Base-by-base conservation (phyloP, 1,140 invertebrate species). In the Muscidifurax raptorellus region DNA sequence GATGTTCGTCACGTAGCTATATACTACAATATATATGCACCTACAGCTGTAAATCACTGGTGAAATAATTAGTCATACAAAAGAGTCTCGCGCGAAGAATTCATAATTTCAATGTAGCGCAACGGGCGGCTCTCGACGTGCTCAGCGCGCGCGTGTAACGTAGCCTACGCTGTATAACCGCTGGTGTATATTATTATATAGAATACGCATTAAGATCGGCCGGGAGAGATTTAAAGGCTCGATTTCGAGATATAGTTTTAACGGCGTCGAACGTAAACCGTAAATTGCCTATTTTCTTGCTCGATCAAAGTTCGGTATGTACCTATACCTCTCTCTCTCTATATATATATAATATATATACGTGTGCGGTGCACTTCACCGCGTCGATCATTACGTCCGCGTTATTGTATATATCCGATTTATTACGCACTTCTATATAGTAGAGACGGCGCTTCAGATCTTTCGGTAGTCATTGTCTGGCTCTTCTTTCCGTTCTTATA, bases 161-260 rank as follows among this genome's bases (percentile, higher is more conserved):
- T n/a, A n/a, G n/a, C n/a, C n/a, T n/a, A n/a, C n/a, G n/a, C n/a
- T n/a, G n/a, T n/a, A 59, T 59, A 59, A 59, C 22, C 52, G 0
- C 22, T 22, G 52, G 6, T 59, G 52, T 59, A 4, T 59, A 4
- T 52, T 69, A 2, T 22, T 30, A 6, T 32, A 72, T 32, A 6
- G 36, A 72, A 81, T 72, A 52, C 25, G 25, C 79, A 72, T 81
- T 81, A 81, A 81, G 47, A 75, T 77, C 67, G n/a, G 15, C 18
- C 36, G 40, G n/a, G n/a, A 25, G 22, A 71, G 25, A 75, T 64
- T 71, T 9, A 18, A 10, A 75, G 32, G 27, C 27, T 75, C 27
- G 52, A 82, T 74, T 47, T 75, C 30, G 13, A 66, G 71, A 69
- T 28, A 69, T 13, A 1, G 10, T 27, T 66, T 74, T 75, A 75